Evolutionary conservation across 1,140 invertebrate genomes (phyloP).

Genomic region (Matsumurasca onukii): DNA sequence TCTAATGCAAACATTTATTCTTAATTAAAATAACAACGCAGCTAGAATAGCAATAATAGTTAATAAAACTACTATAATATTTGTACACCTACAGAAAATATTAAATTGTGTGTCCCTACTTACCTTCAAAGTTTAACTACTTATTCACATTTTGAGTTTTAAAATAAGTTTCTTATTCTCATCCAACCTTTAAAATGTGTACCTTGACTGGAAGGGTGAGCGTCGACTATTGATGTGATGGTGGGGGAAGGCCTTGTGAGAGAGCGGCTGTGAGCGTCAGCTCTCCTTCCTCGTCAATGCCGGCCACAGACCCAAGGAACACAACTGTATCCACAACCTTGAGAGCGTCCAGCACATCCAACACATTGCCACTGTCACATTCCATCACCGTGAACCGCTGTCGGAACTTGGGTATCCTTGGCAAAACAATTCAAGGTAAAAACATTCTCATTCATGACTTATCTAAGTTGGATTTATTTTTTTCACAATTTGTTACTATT

Average conservation of each 20-base stretch:
- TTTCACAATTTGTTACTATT: neutral
- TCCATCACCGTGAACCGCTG: conserved; percentile 79
- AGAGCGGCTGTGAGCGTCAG: conserved; percentile 69
- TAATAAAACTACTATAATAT: too few relatives aligned
- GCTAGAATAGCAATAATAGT: too few relatives aligned
- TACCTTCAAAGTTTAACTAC: too few relatives aligned
- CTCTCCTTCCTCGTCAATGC: conserved; percentile 76
- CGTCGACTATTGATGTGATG: conserved; percentile 72
- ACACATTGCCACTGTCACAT: conserved; percentile 67
- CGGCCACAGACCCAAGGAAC: conserved; percentile 65
- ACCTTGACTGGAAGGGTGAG: conserved; percentile 63
- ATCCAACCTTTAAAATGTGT: conserved; percentile 4
- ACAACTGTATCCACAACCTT: conserved; percentile 84
- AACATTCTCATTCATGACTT: neutral
- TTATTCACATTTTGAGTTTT: too few relatives aligned
- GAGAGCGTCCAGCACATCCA: conserved; percentile 74
- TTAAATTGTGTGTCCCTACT: too few relatives aligned
- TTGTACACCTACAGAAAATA: too few relatives aligned
- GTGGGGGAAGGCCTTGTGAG: conserved; percentile 82
- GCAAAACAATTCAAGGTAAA: neutral
- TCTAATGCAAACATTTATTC: conserved; percentile 47
- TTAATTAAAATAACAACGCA: too few relatives aligned
- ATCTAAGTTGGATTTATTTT: neutral
- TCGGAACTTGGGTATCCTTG: conserved; percentile 78
- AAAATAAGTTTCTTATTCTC: too few relatives aligned